Evolutionary conservation across 2,888 invertebrate genomes (phyloP).

Genomic region (Drosophila borborema): DNA sequence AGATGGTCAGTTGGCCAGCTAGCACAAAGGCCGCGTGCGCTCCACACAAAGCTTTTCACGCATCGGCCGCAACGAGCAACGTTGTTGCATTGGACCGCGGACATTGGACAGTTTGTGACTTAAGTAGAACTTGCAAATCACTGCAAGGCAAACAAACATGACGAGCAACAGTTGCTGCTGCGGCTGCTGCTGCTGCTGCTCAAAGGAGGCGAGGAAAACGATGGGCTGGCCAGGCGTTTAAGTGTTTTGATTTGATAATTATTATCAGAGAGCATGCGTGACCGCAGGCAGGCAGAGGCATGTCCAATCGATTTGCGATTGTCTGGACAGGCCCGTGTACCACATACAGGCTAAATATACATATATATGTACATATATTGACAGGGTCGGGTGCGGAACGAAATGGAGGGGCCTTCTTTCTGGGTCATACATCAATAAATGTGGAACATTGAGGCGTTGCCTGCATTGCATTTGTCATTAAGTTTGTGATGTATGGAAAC

Average conservation of each 20-base stretch:
- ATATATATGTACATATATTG: background rate
- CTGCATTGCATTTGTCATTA: conserved; percentile 68
- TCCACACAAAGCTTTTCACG: conserved; percentile 65
- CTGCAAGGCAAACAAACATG: conserved; percentile 77
- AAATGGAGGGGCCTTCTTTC: conserved; percentile 36
- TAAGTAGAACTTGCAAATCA: conserved; percentile 79
- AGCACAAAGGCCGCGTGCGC: conserved; percentile 51
- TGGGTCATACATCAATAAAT: conserved; percentile 76
- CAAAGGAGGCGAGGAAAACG: conserved; percentile 31
- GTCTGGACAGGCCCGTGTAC: conserved; percentile 35
- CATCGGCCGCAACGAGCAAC: conserved; percentile 41
- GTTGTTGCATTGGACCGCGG: conserved; percentile 33
- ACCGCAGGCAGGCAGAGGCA: conserved; percentile 67
- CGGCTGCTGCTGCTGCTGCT: no score
- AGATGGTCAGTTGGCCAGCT: conserved; percentile 33
- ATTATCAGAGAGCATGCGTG: conserved; percentile 83
- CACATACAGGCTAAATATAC: background rate
- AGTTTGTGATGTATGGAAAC: conserved; percentile 26
- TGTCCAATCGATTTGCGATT: conserved; percentile 75
- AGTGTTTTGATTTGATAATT: conserved; percentile 84
- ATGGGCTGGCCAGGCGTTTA: conserved; percentile 81
- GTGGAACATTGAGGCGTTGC: conserved; percentile 57
- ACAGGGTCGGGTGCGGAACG: background rate
- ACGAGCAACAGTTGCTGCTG: conserved; percentile 27
- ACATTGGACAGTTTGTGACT: conserved; percentile 67